These are phyloP conservation scores for Protophormia terraenovae DNA, from an alignment of 2,888 invertebrate genomes.

Conservation along the genomic window DNA sequence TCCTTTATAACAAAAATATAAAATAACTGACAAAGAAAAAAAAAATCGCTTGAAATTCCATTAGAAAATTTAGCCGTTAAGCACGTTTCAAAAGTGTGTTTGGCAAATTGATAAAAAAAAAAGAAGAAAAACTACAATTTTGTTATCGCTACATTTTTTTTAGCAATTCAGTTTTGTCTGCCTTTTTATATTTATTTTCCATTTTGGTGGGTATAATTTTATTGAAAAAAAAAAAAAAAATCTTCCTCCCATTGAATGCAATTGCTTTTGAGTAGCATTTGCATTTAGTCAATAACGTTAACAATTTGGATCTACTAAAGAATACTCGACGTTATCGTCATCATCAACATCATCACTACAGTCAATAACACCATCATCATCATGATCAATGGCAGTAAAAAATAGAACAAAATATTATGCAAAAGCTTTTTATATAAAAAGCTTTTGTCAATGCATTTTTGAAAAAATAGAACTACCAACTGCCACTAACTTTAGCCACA, in stretches of 20 bases:
- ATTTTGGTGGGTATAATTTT: conserved; percentile 34
- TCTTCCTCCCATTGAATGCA: conserved; percentile 28
- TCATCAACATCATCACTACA: conserved; percentile 10
- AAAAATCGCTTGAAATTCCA: conserved; percentile 44
- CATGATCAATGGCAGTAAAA: background rate
- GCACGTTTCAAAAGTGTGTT: conserved; percentile 51
- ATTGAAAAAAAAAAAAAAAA: background rate
- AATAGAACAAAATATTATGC: background rate
- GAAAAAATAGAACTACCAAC: background rate
- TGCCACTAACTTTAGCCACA: background rate
- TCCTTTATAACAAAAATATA: background rate
- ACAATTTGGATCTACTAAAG: conserved; percentile 35
- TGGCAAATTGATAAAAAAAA: conserved; percentile 39
- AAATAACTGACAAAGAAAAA: background rate
- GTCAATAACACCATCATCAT: background rate
- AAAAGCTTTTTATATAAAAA: background rate
- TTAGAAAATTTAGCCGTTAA: conserved; percentile 63
- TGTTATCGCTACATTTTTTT: conserved; percentile 42
- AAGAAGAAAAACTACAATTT: conserved; percentile 19
- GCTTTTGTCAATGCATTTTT: background rate
- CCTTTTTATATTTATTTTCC: background rate
- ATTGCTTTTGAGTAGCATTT: conserved; percentile 64
- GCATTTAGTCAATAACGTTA: conserved; percentile 60
- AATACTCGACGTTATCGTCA: conserved; percentile 24
- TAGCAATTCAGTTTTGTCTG: background rate